Evolutionary conservation across 1,140 invertebrate genomes (phyloP), one percentile per base, ranked within the genome.

Genomic region (Pachyrhynchus sulphureomaculatus): DNA sequence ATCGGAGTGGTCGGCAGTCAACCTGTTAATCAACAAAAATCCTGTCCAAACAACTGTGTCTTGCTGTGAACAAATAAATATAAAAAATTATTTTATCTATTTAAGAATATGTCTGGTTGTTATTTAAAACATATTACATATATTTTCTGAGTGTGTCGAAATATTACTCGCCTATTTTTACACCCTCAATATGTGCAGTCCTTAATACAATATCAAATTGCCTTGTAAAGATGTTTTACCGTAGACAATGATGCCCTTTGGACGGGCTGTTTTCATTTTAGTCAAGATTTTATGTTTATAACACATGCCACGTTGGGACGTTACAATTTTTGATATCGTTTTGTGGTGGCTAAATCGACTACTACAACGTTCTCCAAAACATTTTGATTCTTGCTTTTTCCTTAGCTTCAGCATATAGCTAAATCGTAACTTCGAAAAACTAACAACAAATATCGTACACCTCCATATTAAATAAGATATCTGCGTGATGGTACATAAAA

Each of bases 131-230:
- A 17, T 15, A 17, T 9, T 15, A 42, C 12, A 17, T 17, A 13
- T 42, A 12, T 42, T 12, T 9, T 9, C 12, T 15, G n/a, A 9
- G 17, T 9, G 12, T 42, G 39, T 9, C 15, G 8, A 12, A 12
- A 15, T 41, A 15, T 8, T 41, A 6, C 37, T 8, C 51, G 36
- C 51, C 51, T 24, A 53, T 53, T 53, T 53, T 53, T 39, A 53
- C 51, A 53, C 51, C 51, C 47, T 36, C 51, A 23, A 53, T 20
- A 51, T 37, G 41, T 42, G 37, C 23, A 21, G 20, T 23, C 37
- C 37, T 54, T 54, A 54, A 54, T 54, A 54, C 26, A 23, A 42
- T 54, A 54, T 54, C 24, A 29, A 54, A 29, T 54, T 54, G 23
- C 52, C 37, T 20, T 42, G 32, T 36, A 37, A 52, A 33, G 49